phyloP scores from a whole-genome alignment of 1,140 invertebrate genomes.

The Zaprionus camerounensis region DNA sequence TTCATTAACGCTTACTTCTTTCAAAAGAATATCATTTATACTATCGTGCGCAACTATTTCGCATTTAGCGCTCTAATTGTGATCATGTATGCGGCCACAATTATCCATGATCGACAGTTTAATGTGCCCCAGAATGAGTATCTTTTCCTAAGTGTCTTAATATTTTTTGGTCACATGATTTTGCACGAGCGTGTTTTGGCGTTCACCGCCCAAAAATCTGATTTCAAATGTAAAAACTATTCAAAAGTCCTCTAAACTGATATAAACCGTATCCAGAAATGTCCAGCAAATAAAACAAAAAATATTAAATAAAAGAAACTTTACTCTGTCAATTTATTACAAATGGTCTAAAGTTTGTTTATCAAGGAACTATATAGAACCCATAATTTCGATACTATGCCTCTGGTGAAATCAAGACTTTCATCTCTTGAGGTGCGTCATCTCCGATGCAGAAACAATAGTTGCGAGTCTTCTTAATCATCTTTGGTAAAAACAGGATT shows the following conservation, averaged over 20 bases:
- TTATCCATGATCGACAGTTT: conserved; percentile 70
- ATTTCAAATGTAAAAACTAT: not conserved
- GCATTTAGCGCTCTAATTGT: conserved; percentile 49
- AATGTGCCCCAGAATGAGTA: conserved; percentile 67
- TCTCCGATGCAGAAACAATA: not conserved
- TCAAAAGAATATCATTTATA: not conserved
- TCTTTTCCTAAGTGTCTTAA: conserved; percentile 57
- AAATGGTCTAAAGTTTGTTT: no score
- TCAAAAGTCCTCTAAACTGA: no score
- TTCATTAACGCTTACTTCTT: conserved; percentile 52
- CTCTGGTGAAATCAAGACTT: not conserved
- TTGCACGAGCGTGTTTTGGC: conserved; percentile 56
- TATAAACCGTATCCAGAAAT: not conserved
- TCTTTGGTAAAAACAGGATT: not conserved
- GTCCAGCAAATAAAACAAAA: not conserved
- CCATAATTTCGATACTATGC: no score
- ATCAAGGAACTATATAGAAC: no score
- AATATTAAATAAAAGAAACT: no score
- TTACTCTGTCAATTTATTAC: no score
- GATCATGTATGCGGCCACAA: conserved; percentile 71
- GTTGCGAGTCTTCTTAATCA: not conserved
- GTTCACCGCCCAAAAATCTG: conserved; percentile 1
- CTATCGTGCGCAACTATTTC: conserved; percentile 50
- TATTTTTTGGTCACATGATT: conserved; percentile 71
- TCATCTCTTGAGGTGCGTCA: not conserved